phyloP scores from a whole-genome alignment of 2,113 vertebrate species.

The Odontophorus gujanensis region DNA sequence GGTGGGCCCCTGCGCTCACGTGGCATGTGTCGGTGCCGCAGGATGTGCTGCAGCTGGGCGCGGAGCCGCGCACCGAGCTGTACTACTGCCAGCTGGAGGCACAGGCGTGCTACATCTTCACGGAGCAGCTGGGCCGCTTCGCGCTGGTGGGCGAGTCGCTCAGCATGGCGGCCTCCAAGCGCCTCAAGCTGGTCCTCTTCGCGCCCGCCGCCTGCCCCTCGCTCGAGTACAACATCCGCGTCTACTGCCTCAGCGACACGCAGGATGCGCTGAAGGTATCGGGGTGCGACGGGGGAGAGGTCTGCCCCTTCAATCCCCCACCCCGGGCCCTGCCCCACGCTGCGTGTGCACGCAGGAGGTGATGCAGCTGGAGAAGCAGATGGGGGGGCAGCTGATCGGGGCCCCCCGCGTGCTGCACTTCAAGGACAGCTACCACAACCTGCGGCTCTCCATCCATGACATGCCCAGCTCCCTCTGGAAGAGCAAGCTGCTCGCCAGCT shows the following conservation, averaged over 20 bases:
- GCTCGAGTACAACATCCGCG: conserved; percentile 94
- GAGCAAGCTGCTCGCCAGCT: conserved; percentile 96
- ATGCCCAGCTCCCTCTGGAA: conserved; percentile 98
- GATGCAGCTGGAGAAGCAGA: conserved; percentile 96
- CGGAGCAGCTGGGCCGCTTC: conserved; percentile 95
- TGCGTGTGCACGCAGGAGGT: conserved; percentile 85
- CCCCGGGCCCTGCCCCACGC: not conserved
- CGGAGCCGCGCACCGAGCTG: conserved; percentile 89
- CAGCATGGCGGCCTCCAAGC: conserved; percentile 94
- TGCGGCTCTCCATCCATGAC: conserved; percentile 97
- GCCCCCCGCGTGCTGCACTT: conserved; percentile 95
- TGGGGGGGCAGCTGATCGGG: conserved; percentile 95
- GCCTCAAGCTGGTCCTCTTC: conserved; percentile 94
- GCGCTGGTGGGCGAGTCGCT: conserved; percentile 96
- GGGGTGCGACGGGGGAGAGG: accelerated
- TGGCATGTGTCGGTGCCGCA: conserved; percentile 37
- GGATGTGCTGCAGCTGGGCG: conserved; percentile 94
- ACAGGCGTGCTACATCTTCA: conserved; percentile 92
- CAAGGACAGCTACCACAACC: conserved; percentile 99
- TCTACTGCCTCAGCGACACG: conserved; percentile 97
- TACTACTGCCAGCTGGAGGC: conserved; percentile 98
- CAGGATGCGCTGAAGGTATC: conserved; percentile 93
- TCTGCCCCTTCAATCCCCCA: too few species aligned
- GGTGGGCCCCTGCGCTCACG: accelerated
- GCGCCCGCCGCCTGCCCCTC: conserved; percentile 92